Evolutionary conservation across 2,888 invertebrate genomes (phyloP).

Genomic region (Unio pictorum): DNA sequence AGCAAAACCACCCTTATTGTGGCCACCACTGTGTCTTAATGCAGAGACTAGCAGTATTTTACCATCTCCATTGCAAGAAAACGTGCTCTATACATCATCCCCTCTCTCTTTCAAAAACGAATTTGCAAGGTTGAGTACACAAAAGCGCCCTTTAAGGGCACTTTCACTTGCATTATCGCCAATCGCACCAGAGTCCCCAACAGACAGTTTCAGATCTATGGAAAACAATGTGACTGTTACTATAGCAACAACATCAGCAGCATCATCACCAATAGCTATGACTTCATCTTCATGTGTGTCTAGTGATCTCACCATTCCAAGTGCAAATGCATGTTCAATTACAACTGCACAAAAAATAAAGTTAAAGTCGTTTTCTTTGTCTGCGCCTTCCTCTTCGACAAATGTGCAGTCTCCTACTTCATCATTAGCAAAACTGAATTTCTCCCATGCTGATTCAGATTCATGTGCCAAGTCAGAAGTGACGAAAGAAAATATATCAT

Average conservation of each 20-base stretch:
- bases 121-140: conserved; percentile 16
- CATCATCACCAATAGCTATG: too few relatives aligned
- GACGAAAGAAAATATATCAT: background rate
- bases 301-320: too few relatives aligned
- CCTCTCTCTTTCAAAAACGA: conserved; percentile 18
- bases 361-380: conserved; percentile 35
- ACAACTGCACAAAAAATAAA: conserved; percentile 29
- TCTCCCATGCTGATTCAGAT: conserved; percentile 17
- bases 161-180: conserved; percentile 28
- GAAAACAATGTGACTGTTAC: too few relatives aligned
- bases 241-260: too few relatives aligned
- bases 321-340: conserved; percentile 11
- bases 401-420: conserved; percentile 26
- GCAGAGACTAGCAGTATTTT: too few relatives aligned
- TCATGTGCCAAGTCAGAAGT: background rate
- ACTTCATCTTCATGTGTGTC: too few relatives aligned
- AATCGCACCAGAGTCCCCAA: conserved; percentile 8
- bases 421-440: conserved; percentile 27
- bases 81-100: too few relatives aligned
- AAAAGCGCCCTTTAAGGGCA: conserved; percentile 27
- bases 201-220: conserved; percentile 1
- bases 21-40: too few relatives aligned
- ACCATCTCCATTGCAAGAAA: too few relatives aligned
- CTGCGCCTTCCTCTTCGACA: conserved; percentile 22
- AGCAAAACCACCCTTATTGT: too few relatives aligned